A percentile compares a stretch with the other conserved stretches of the same genome.
Evolutionary conservation across 1,140 invertebrate species (phyloP).

Genomic region (Aphidius ervi): DNA sequence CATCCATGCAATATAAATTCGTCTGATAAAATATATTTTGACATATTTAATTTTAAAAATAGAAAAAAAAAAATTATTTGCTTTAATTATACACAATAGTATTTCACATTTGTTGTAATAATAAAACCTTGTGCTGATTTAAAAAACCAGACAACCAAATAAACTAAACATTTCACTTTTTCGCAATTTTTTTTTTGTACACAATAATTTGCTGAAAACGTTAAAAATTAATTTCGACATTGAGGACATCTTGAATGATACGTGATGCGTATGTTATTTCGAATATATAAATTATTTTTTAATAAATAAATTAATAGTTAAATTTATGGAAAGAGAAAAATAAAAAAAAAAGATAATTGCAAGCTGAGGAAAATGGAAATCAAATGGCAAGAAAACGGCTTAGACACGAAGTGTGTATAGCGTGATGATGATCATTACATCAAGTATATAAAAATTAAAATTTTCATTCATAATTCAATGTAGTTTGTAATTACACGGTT

Average conservation of each 20-base stretch:
- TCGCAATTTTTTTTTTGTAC: constrained; percentile 31
- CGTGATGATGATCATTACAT: constrained; percentile 25
- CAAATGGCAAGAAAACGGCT: constrained; percentile 5
- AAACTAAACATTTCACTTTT: constrained; percentile 41
- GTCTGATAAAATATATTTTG: too few species aligned
- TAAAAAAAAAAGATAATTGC: constrained; percentile 22
- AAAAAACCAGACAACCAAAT: constrained; percentile 11
- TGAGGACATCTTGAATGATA: too few species aligned
- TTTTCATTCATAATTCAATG: constrained; percentile 31
- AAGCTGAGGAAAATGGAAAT: background rate
- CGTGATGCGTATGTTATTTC: too few species aligned
- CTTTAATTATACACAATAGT: constrained; percentile 9
- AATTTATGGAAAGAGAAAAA: constrained; percentile 8
- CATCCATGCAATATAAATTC: too few species aligned
- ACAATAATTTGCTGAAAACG: too few species aligned
- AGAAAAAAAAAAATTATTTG: constrained; percentile 16
- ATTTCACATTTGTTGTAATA: background rate
- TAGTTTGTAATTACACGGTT: constrained; percentile 26
- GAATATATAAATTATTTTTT: too few species aligned
- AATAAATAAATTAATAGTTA: background rate
- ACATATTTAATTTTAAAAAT: background rate
- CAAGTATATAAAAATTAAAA: constrained; percentile 26
- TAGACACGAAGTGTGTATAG: constrained; percentile 4
- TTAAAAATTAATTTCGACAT: too few species aligned
- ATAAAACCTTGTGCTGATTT: constrained; percentile 13